Conservation (phyloP, 2,113 vertebrate species). For the Australoheros scitulus region DNA sequence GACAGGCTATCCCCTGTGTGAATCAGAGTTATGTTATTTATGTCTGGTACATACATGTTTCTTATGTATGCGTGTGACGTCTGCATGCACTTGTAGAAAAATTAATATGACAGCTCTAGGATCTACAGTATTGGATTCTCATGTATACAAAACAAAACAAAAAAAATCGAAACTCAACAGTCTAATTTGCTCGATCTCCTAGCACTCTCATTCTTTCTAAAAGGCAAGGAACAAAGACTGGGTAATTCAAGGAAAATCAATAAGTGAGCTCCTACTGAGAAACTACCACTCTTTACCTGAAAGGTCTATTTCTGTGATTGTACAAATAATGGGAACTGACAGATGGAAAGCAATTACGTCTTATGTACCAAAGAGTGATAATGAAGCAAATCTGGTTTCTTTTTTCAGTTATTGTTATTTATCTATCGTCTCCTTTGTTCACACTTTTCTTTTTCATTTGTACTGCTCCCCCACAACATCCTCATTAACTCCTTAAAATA, state of each 20-base stretch:
- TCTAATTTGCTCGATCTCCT: slow-evolving; percentile 1
- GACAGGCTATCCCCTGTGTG: background rate
- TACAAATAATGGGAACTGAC: background rate
- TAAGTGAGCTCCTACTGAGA: slow-evolving; percentile 1
- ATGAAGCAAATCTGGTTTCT: background rate
- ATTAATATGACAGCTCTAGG: background rate
- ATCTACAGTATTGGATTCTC: background rate
- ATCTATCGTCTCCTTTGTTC: background rate
- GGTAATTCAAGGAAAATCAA: background rate
- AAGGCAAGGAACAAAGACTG: background rate
- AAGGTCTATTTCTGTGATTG: background rate
- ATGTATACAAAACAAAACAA: background rate
- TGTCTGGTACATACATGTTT: background rate
- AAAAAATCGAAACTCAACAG: background rate
- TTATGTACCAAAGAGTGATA: background rate
- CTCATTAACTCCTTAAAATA: background rate
- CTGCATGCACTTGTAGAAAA: background rate
- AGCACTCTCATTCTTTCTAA: background rate
- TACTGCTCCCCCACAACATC: background rate
- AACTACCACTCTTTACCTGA: background rate
- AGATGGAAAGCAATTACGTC: background rate
- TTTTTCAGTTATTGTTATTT: slow-evolving; percentile 7
- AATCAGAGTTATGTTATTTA: background rate
- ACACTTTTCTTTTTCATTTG: slow-evolving; percentile 1
- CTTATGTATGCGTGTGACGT: background rate